phyloP scores from a whole-genome alignment of 1,140 invertebrate genomes.

The Drosophila truncata region DNA sequence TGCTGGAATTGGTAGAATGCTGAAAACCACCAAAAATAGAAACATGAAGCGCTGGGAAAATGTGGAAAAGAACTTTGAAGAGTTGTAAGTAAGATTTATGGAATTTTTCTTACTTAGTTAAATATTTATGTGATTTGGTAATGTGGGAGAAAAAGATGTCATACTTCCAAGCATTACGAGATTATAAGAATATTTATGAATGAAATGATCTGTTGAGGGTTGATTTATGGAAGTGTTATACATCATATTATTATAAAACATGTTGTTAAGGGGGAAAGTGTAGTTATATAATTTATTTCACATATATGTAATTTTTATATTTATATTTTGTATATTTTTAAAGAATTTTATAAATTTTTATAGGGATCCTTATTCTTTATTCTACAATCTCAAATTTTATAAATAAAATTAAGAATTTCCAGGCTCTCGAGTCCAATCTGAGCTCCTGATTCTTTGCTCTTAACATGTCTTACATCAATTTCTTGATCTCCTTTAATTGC shows the following conservation, averaged over 20 bases:
- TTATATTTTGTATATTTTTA: too few species aligned
- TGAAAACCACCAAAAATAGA: constrained; percentile 2
- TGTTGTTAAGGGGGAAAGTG: not conserved
- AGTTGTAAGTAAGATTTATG: constrained; percentile 4
- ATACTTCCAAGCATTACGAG: not conserved
- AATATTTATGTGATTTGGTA: not conserved
- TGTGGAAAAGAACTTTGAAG: not conserved
- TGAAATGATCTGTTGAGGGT: not conserved
- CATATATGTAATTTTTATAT: too few species aligned
- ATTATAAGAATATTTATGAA: not conserved
- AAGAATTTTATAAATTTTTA: not conserved
- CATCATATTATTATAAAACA: not conserved
- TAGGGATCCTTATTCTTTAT: too few species aligned
- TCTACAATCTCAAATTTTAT: too few species aligned
- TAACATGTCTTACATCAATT: not conserved
- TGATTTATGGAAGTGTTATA: not conserved
- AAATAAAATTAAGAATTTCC: not conserved
- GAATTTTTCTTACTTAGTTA: not conserved
- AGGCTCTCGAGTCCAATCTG: not conserved
- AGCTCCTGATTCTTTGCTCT: not conserved
- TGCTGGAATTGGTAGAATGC: constrained; percentile 4
- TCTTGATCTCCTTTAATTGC: constrained; percentile 21
- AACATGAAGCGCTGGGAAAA: not conserved
- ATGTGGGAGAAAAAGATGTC: not conserved
- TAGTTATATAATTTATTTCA: too few species aligned